phyloP scores from a whole-genome alignment of 2,113 vertebrate genomes.

The Mirounga angustirostris region DNA sequence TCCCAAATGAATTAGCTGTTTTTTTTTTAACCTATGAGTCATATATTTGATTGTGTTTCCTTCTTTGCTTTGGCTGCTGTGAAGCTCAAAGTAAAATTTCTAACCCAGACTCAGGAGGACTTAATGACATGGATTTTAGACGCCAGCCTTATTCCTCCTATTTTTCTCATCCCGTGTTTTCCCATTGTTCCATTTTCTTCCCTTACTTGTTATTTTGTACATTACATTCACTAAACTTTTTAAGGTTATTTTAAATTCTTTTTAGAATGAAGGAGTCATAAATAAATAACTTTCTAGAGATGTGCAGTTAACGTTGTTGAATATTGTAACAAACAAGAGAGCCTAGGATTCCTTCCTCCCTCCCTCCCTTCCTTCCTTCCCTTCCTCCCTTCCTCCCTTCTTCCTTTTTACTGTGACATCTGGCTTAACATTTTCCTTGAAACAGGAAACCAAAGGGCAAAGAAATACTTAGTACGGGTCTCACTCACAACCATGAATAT shows the following conservation, averaged over 20 bases:
- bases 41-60: background rate
- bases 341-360: background rate
- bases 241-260: background rate
- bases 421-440: constrained; percentile 11
- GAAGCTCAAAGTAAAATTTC: background rate
- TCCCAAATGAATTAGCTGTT: background rate
- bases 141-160: background rate
- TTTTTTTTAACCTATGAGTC: background rate
- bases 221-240: background rate
- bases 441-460: constrained; percentile 11
- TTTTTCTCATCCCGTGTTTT: background rate
- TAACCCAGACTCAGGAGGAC: background rate
- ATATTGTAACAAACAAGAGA: background rate
- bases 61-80: background rate
- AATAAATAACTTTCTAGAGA: constrained; percentile 15
- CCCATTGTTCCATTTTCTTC: background rate
- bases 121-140: background rate
- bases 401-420: background rate
- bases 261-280: constrained; percentile 3
- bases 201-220: background rate
- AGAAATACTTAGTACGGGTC: background rate
- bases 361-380: background rate
- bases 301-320: background rate
- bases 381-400: background rate
- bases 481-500: background rate